Conservation (phyloP, 2,888 invertebrate genomes). For the Timema podura region DNA sequence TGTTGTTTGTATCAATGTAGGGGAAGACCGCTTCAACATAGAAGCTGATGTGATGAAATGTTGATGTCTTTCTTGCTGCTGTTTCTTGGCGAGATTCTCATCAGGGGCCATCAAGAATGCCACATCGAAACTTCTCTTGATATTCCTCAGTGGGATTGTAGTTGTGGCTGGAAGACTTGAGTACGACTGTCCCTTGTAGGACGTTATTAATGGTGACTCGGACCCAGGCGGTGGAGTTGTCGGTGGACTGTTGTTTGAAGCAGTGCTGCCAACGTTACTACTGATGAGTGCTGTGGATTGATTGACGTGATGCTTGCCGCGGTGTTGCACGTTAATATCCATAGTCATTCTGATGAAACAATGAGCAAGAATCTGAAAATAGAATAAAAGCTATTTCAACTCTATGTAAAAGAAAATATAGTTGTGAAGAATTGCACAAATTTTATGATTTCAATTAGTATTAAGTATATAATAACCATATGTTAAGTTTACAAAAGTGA, state of each 20-base stretch:
- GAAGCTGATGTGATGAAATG: slow-evolving; percentile 35
- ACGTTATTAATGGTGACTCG: slow-evolving; percentile 1
- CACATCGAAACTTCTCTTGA: slow-evolving; percentile 82
- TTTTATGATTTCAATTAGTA: too few relatives aligned
- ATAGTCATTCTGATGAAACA: slow-evolving; percentile 32
- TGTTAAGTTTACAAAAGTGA: too few relatives aligned
- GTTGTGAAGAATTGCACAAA: too few relatives aligned
- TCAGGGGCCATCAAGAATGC: slow-evolving; percentile 87
- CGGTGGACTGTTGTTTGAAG: slow-evolving; percentile 21
- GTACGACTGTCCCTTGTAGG: slow-evolving; percentile 17
- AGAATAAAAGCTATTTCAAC: too few relatives aligned
- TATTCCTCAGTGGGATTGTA: slow-evolving; percentile 44
- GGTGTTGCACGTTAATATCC: slow-evolving; percentile 31
- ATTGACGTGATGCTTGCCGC: slow-evolving; percentile 24
- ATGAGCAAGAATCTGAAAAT: too few relatives aligned
- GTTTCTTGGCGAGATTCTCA: slow-evolving; percentile 68
- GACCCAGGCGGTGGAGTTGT: neutral
- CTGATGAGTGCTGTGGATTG: slow-evolving; percentile 15
- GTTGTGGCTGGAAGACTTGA: slow-evolving; percentile 33
- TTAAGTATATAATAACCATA: too few relatives aligned
- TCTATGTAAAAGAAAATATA: too few relatives aligned
- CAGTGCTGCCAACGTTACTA: slow-evolving; percentile 3
- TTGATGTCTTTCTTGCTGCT: slow-evolving; percentile 46
- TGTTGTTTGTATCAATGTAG: neutral
- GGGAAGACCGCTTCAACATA: slow-evolving; percentile 19